Base-by-base conservation (phyloP, 2,888 invertebrate species). In the Lasius platythorax region DNA sequence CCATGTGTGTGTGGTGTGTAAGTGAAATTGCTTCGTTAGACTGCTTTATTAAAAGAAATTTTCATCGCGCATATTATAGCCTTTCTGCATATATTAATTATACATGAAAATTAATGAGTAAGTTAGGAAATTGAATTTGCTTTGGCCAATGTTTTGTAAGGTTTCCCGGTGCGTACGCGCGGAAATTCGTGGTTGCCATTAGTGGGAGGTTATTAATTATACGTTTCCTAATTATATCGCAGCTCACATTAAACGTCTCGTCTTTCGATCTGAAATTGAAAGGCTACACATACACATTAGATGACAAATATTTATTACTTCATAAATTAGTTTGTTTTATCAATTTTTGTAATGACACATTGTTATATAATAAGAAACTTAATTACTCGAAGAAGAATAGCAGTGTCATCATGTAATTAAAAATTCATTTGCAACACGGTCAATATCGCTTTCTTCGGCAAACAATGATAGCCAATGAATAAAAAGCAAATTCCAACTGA, bases 401-500 rank as follows among this genome's bases (percentile, higher is more conserved):
- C n/a, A 50, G 23, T 1, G 9, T 46, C 33, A 18, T 23, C 30
- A 15, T 15, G 23, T 46, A 33, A 66, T 46, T 50, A 46, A 23
- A 50, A 9, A 76, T 66, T 50, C 30, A 63, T 66, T 11, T 63
- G 63, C 15, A n/a, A 23, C 30, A 58, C 3, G 43, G 15, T 75
- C 33, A 75, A 63, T 46, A 37, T 18, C n/a, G 15, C 23, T 61
- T 43, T 1, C 64, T 43, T 63, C n/a, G 64, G 18, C 75, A 64
- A 64, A 64, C 15, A 46, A 64, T n/a, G 43, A 33, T 33, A 46
- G 11, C 15, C 64, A 46, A 64, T 75, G 11, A 75, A 63, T 63
- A 75, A 75, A 50, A 76, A 37, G 66, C 28, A 40, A 28, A 23
- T 75, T 46, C 6, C 46, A 50, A 33, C 46, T 64, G 75, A 75